Evolutionary conservation across 1,140 invertebrate species (phyloP).

Genomic region (Idris sp.): DNA sequence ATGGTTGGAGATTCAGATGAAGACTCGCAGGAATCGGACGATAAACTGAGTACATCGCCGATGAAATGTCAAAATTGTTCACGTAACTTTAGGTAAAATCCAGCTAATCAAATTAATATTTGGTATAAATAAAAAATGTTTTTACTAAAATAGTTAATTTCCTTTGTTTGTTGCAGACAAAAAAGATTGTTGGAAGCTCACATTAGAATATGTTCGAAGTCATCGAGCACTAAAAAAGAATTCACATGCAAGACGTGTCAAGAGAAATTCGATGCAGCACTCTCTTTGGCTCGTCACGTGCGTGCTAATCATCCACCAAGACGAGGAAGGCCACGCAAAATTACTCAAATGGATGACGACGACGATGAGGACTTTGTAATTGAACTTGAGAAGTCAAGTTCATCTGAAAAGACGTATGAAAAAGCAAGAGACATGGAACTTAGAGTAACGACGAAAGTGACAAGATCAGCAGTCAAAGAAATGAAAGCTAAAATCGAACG

Average conservation of each 20-base stretch:
- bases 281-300: slow-evolving; percentile 73
- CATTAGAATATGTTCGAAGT: slow-evolving; percentile 69
- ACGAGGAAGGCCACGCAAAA: slow-evolving; percentile 63
- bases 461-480: slow-evolving; percentile 19
- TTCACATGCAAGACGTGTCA: slow-evolving; percentile 74
- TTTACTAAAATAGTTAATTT: too few relatives aligned
- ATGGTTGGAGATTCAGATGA: slow-evolving; percentile 74
- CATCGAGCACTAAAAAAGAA: slow-evolving; percentile 54
- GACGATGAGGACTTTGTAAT: slow-evolving; percentile 40
- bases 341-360: slow-evolving; percentile 24
- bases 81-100: slow-evolving; percentile 51
- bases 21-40: slow-evolving; percentile 58
- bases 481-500: neutral
- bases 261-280: slow-evolving; percentile 72
- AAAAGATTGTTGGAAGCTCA: slow-evolving; percentile 70
- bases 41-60: slow-evolving; percentile 44
- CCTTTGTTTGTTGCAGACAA: slow-evolving; percentile 57
- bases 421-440: neutral
- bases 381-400: slow-evolving; percentile 3
- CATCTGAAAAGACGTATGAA: slow-evolving; percentile 16
- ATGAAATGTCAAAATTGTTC: slow-evolving; percentile 67
- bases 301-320: slow-evolving; percentile 69
- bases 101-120: too few relatives aligned
- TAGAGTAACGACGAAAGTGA: slow-evolving; percentile 12
- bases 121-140: too few relatives aligned